Percentiles rank a stretch among this genome's conserved stretches.
These are phyloP conservation scores for Corbicula japonica DNA, from an alignment of 2,888 invertebrate species.

Conservation along the genomic window DNA sequence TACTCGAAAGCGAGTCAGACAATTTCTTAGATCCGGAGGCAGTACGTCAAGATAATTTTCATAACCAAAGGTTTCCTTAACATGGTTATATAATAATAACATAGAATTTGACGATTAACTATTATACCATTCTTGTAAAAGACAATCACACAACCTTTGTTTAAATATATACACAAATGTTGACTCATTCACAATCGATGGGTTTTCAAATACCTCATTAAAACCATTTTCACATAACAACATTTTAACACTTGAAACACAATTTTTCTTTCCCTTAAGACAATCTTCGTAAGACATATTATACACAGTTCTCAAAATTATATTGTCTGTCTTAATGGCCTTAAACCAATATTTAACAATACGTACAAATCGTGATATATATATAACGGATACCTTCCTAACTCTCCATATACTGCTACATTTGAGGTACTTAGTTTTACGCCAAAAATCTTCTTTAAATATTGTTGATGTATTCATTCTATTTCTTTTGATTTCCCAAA, in stretches of 20 bases:
- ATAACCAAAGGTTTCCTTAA: neutral
- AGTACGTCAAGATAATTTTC: constrained; percentile 8
- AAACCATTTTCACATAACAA: no score
- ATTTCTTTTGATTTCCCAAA: constrained; percentile 10
- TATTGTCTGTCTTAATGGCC: no score
- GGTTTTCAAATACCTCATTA: neutral
- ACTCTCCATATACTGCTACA: constrained; percentile 25
- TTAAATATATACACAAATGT: neutral
- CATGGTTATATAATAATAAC: constrained; percentile 7
- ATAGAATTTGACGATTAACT: neutral
- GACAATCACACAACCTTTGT: constrained; percentile 5
- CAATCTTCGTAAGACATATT: no score
- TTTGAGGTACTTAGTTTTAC: constrained; percentile 4
- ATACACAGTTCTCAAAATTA: no score
- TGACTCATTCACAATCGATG: neutral
- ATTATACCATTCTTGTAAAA: constrained; percentile 12
- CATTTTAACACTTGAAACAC: no score
- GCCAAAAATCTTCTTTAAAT: constrained; percentile 3
- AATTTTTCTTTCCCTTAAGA: no score
- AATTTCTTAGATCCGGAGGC: neutral
- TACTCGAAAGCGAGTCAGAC: no score
- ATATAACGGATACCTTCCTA: constrained; percentile 17
- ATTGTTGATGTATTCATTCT: no score
- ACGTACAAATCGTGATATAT: constrained; percentile 8
- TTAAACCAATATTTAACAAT: no score